Evolutionary conservation across 2,797 vertebrate species (phyloP).

Genomic region (Phrynocephalus vlangalii): DNA sequence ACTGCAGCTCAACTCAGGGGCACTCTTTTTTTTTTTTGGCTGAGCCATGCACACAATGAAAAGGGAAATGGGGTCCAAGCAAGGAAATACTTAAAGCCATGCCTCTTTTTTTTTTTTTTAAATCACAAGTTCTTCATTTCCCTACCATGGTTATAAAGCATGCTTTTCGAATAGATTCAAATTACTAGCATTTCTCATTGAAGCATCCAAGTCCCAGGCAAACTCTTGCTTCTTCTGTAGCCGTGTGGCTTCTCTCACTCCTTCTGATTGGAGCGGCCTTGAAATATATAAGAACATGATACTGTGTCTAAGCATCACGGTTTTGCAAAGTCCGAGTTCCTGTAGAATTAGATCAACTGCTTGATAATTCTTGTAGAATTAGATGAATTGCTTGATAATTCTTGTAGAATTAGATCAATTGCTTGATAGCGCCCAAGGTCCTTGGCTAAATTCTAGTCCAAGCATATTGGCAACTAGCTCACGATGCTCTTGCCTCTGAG

Average conservation of each 20-base stretch:
- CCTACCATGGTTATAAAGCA: background rate
- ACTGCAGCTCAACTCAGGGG: background rate
- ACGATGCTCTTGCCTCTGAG: conserved; percentile 35
- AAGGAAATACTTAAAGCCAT: conserved; percentile 18
- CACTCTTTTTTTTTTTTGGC: background rate
- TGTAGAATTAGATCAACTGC: conserved; percentile 8
- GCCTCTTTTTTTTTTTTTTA: conserved; percentile 6
- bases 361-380: conserved; percentile 7
- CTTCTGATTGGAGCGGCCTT: conserved; percentile 23
- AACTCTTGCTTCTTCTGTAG: background rate
- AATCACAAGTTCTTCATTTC: background rate
- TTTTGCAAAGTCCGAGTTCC: conserved; percentile 4
- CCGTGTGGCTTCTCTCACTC: conserved; percentile 28
- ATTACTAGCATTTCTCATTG: conserved; percentile 15
- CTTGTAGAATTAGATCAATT: conserved; percentile 10
- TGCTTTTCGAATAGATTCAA: conserved; percentile 8
- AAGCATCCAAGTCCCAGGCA: conserved; percentile 35
- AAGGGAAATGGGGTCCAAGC: background rate
- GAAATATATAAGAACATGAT: background rate
- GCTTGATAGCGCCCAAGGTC: conserved; percentile 3
- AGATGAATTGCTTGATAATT: conserved; percentile 24
- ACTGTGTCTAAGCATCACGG: conserved; percentile 15
- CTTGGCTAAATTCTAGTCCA: conserved; percentile 12
- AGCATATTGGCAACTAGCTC: conserved; percentile 42
- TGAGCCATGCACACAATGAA: conserved; percentile 1